Evolutionary conservation across 2,113 vertebrate species (phyloP), one percentile per base, ranked within the genome.

Genomic region (Corythornis cristatus): DNA sequence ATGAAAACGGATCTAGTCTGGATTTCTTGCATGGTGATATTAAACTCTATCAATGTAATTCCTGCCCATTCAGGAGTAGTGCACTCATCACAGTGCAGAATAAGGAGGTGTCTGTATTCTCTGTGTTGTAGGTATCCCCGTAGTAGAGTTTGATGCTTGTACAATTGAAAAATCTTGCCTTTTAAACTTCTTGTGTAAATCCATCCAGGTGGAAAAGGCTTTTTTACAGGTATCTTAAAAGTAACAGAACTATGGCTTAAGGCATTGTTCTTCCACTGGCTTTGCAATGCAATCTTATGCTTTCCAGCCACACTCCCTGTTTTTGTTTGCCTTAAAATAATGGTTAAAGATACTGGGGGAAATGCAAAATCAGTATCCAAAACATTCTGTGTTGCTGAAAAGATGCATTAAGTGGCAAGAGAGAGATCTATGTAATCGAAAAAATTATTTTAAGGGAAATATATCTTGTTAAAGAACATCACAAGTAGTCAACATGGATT

Each of bases 391-490:
- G 45, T 81, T 89, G 54, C 66, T 5, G n/a, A 60, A 97, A 93
- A 86, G 22, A 71, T 77, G 26, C 26, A 93, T 2, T 77, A 78
- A 26, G 57, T 93, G 57, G 12, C 35, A 85, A 72, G 21, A 75
- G 79, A 79, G 48, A 37, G 4, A 79, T n/a, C 67, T 86, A 57
- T 87, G 65, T 87, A 64, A 93, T 79, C 31, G 42, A 67, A 78
- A 31, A 62, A 66, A 21, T 57, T 79, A 92, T 94, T 97, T 97
- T 77, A 92, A 91, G 64, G 61, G 42, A 71, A 86, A 62, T 26
- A 80, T 78, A 35, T 88, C 35, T 65, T 68, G 18, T 71, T 96
- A 94, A 94, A 71, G 50, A 40, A 78, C 79, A 29, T 96, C 37
- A 37, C 37, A 37, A 37, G 37, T 37, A 37, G 8, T 37, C 9